These are phyloP conservation scores for Streblospio benedicti DNA, from an alignment of 1,140 invertebrate species.

Conservation along the genomic window DNA sequence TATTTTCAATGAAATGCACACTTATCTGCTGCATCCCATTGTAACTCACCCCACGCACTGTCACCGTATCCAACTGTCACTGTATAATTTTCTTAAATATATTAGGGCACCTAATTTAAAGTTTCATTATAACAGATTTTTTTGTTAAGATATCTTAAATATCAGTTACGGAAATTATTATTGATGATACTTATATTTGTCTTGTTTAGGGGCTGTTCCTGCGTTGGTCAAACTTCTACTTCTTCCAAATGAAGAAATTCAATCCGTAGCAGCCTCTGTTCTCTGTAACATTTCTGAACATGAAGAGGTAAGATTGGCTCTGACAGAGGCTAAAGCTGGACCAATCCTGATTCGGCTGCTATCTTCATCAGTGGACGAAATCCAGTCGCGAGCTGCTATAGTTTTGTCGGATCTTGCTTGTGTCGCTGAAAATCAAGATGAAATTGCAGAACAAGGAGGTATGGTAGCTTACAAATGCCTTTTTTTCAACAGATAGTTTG, in stretches of 20 bases:
- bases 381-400: conserved; percentile 43
- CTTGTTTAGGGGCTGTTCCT: conserved; percentile 32
- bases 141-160: too few relatives aligned
- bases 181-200: too few relatives aligned
- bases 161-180: too few relatives aligned
- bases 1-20: too few relatives aligned
- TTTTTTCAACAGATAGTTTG: too few relatives aligned
- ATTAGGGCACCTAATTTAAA: too few relatives aligned
- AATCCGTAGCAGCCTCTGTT: conserved; percentile 40
- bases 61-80: too few relatives aligned
- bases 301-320: conserved; percentile 27
- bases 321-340: conserved; percentile 30
- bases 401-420: conserved; percentile 42
- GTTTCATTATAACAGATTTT: too few relatives aligned
- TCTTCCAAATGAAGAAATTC: conserved; percentile 33
- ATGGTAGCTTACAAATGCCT: too few relatives aligned
- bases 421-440: conserved; percentile 36
- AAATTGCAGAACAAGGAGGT: conserved; percentile 33
- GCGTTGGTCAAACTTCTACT: conserved; percentile 36
- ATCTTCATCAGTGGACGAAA: conserved; percentile 37
- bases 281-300: conserved; percentile 46
- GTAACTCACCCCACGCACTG: too few relatives aligned
- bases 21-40: too few relatives aligned
- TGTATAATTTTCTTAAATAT: too few relatives aligned
- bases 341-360: conserved; percentile 37